Conservation (phyloP, 2,113 vertebrate genomes). For the Herpailurus yagouaroundi region DNA sequence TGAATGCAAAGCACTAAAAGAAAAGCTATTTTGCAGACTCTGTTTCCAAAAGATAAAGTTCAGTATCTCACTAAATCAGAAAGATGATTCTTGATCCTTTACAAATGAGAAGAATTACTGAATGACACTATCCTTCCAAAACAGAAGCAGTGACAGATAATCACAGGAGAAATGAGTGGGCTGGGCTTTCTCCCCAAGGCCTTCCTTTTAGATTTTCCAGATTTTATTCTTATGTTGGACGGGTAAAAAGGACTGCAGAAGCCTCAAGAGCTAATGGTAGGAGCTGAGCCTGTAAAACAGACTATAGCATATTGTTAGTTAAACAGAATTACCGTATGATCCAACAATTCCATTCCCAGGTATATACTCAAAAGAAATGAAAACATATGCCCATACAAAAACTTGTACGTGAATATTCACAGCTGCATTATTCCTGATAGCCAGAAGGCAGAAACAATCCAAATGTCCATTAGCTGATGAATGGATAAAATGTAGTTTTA, state of each 20-base stretch:
- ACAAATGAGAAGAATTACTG: constrained; percentile 11
- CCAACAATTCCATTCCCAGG: constrained; percentile 2
- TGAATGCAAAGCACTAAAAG: constrained; percentile 53
- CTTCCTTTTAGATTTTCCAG: constrained; percentile 15
- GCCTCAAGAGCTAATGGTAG: background rate
- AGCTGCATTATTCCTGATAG: constrained; percentile 26
- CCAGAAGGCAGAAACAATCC: background rate
- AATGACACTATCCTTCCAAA: background rate
- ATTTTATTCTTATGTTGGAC: constrained; percentile 40
- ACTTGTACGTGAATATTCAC: background rate
- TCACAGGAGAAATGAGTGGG: background rate
- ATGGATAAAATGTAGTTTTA: background rate
- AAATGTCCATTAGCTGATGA: background rate
- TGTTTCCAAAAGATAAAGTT: constrained; percentile 35
- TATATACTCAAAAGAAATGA: constrained; percentile 27
- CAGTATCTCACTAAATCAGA: constrained; percentile 4
- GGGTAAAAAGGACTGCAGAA: background rate
- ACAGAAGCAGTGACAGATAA: constrained; percentile 18
- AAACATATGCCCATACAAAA: constrained; percentile 25
- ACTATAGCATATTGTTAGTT: background rate
- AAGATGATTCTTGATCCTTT: constrained; percentile 4
- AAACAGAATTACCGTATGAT: background rate
- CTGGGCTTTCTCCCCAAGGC: background rate
- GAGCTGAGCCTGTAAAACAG: background rate
- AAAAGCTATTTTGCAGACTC: constrained; percentile 21